These are phyloP conservation scores for Pleuronectes platessa DNA, from an alignment of 2,113 vertebrate genomes.

Conservation along the genomic window DNA sequence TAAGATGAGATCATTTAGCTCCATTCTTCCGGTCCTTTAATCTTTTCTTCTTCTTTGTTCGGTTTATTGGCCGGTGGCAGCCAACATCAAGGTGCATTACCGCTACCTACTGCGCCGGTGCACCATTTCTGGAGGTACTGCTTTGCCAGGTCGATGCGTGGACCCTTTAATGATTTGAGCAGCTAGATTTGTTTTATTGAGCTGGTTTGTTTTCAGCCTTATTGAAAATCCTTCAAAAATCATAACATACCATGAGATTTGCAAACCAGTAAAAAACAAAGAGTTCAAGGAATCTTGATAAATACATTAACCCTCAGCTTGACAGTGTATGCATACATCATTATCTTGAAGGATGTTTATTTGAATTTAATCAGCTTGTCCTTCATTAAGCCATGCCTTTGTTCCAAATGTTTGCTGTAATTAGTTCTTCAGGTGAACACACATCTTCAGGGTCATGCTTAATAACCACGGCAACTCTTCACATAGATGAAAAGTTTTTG, in stretches of 20 bases:
- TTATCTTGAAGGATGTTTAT: slow-evolving; percentile 17
- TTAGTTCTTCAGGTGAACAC: slow-evolving; percentile 34
- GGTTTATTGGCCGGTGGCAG: no score
- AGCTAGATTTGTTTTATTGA: neutral
- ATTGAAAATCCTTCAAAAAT: neutral
- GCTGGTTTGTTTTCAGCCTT: neutral
- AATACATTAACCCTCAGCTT: neutral
- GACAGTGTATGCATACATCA: neutral
- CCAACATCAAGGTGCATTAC: no score
- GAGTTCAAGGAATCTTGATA: neutral
- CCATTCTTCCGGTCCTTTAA: neutral
- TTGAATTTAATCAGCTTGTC: slow-evolving; percentile 30
- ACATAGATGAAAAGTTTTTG: neutral
- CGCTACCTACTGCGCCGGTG: no score
- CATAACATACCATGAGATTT: neutral
- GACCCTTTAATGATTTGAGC: no score
- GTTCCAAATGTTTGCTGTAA: slow-evolving; percentile 4
- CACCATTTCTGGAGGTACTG: no score
- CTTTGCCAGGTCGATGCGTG: no score
- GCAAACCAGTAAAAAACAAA: neutral
- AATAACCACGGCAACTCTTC: neutral
- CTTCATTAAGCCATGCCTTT: slow-evolving; percentile 22
- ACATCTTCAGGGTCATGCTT: slow-evolving; percentile 24
- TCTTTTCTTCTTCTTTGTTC: no score
- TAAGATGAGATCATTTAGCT: neutral